Conservation (phyloP, 2,888 invertebrate genomes). For the Nomada goodeniana region DNA sequence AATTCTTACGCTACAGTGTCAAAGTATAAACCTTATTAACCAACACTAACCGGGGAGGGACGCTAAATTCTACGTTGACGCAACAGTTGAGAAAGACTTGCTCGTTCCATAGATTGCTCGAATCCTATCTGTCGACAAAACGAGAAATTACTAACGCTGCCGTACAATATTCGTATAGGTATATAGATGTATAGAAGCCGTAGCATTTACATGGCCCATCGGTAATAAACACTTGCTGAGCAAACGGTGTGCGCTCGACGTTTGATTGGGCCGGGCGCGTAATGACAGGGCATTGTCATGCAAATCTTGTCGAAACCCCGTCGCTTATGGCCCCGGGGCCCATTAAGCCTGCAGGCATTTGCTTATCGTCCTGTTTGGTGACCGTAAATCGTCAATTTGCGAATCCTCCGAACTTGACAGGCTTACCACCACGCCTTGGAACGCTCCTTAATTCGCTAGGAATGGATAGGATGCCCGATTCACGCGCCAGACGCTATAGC, state of each 20-base stretch:
- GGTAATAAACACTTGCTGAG: slow-evolving; percentile 79
- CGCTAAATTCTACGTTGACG: too few species aligned
- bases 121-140: slow-evolving; percentile 49
- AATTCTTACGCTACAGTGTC: too few species aligned
- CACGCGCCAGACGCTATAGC: slow-evolving; percentile 1
- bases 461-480: slow-evolving; percentile 15
- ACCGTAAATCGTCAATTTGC: slow-evolving; percentile 73
- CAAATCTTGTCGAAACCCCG: slow-evolving; percentile 78
- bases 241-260: slow-evolving; percentile 80
- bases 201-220: slow-evolving; percentile 69
- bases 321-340: slow-evolving; percentile 74
- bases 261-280: slow-evolving; percentile 82
- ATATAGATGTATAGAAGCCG: slow-evolving; percentile 46
- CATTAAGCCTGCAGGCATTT: slow-evolving; percentile 73
- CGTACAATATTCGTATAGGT: slow-evolving; percentile 36
- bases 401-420: slow-evolving; percentile 63
- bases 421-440: slow-evolving; percentile 41
- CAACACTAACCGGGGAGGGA: too few species aligned
- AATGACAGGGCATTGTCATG: slow-evolving; percentile 83
- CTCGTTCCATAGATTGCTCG: not conserved
- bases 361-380: slow-evolving; percentile 71
- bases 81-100: too few species aligned
- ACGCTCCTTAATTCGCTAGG: slow-evolving; percentile 42
- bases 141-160: slow-evolving; percentile 68
- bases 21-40: too few species aligned